Evolutionary conservation across 2,797 vertebrate genomes (phyloP).

Genomic region (Novumbra hubbsi): DNA sequence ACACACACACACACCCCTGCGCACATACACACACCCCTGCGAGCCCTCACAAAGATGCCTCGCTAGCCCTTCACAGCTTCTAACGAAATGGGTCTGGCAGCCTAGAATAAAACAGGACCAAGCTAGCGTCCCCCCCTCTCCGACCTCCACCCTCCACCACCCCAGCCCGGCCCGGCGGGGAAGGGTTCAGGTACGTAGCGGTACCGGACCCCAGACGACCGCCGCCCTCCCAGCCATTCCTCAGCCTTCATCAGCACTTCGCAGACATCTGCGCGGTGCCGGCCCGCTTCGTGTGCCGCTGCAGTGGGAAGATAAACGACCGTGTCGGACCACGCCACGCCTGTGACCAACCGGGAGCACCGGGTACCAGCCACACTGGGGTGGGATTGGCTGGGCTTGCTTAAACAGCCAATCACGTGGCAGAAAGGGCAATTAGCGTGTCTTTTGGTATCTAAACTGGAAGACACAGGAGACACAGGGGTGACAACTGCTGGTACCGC

Average conservation of each 20-base stretch:
- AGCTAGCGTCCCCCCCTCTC: background rate
- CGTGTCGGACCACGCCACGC: constrained; percentile 64
- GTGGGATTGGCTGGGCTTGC: background rate
- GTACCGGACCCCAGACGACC: constrained; percentile 57
- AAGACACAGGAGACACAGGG: background rate
- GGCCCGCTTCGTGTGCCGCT: constrained; percentile 71
- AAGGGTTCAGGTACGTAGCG: constrained; percentile 3
- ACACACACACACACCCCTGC: background rate
- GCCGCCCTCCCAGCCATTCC: constrained; percentile 46
- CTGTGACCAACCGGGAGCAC: constrained; percentile 58
- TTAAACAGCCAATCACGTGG: background rate
- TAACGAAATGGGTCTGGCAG: background rate
- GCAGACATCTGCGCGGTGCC: constrained; percentile 78
- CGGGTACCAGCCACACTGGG: constrained; percentile 8
- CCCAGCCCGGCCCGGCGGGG: constrained; percentile 49
- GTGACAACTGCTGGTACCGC: background rate
- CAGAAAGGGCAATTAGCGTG: constrained; percentile 32
- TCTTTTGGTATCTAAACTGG: constrained; percentile 18
- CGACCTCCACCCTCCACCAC: constrained; percentile 13
- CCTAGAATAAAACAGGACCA: constrained; percentile 24
- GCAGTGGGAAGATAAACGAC: constrained; percentile 73
- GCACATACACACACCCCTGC: background rate
- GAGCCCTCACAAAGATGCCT: constrained; percentile 4
- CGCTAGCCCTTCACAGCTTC: background rate
- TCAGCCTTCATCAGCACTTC: constrained; percentile 73